Base-by-base conservation (phyloP, 2,797 vertebrate genomes). In the Aythya fuligula region DNA sequence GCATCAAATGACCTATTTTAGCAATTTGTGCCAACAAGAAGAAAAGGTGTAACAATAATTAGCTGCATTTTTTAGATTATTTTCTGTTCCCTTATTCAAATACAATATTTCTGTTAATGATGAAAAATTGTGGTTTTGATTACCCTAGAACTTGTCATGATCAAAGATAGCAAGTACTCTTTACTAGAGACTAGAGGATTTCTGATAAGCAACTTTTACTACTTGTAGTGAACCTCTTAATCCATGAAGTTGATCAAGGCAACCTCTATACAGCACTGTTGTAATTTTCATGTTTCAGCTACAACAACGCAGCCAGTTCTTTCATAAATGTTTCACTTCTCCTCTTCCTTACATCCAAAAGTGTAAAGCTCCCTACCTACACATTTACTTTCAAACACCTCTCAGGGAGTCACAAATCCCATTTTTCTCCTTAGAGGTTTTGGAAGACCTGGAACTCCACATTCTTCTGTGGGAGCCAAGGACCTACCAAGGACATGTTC, bases 191-290 rank as follows among this genome's bases (percentile, higher is more conserved):
- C 5, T 3, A 65, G n/a, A n/a, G 13, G 34, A 72, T 61, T 77
- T 57, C 17, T 19, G 9, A 61, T 0, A 57, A 49, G 13, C 25
- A 75, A 25, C 5, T 4, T 9, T 0, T 27, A 47, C 21, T 49
- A 32, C 34, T 45, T 47, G 25, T 51, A 62, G 60, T 38, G 57
- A 51, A 57, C 4, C 9, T 32, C 25, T 41, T 69, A 70, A 41
- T 11, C 51, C n/a, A 38, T 43, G 38, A n/a, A 71, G 8, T 28
- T 21, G 7, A 65, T 43, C 36, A 72, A 72, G 81, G 10, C 32
- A 72, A 39, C 28, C 71, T 12, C 32, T 53, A 30, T 14, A 41
- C 4, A 49, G 47, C 19, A 30, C 19, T 15, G 11, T 2, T 8
- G 4, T 18, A 19, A 34, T 39, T 53, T 38, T 32, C 41, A 20